Percentiles rank a stretch among this genome's conserved stretches.
phyloP scores from a whole-genome alignment of 2,113 vertebrate species.

The Oreochromis tanganicae region DNA sequence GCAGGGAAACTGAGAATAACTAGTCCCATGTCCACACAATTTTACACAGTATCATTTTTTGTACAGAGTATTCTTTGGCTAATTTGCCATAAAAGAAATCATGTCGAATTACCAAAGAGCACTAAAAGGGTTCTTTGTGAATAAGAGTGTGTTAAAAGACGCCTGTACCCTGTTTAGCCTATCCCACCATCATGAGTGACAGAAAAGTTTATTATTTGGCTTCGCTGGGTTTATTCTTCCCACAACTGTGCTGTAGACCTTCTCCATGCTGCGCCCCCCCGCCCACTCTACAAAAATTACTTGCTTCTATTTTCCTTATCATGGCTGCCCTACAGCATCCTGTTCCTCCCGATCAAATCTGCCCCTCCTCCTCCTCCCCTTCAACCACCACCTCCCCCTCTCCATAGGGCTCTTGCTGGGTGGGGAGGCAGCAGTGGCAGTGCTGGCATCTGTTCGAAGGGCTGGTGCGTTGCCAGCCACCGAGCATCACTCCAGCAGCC shows the following conservation, averaged over 20 bases:
- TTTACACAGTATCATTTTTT: not conserved
- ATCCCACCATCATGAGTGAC: not conserved
- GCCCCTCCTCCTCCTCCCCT: not conserved
- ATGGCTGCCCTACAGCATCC: not conserved
- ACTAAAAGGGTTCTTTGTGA: not conserved
- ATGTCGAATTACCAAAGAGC: not conserved
- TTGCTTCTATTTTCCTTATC: not conserved
- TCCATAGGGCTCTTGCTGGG: not conserved
- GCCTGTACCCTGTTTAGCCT: not conserved
- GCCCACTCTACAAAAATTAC: not conserved
- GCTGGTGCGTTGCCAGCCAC: slow-evolving; percentile 43
- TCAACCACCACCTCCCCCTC: not conserved
- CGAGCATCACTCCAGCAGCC: slow-evolving; percentile 49
- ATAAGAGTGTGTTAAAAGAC: not conserved
- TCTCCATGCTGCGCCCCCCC: not conserved
- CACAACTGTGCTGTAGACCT: not conserved
- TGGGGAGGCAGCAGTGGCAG: slow-evolving; percentile 16
- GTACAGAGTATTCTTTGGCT: not conserved
- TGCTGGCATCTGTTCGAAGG: slow-evolving; percentile 52
- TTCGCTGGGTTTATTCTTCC: not conserved
- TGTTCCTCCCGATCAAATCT: slow-evolving; percentile 8
- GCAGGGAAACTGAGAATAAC: not conserved
- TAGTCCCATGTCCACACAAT: not conserved
- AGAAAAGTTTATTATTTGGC: not conserved
- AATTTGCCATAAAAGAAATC: not conserved